These are phyloP conservation scores for Vireo griseus DNA, from an alignment of 2,797 vertebrate genomes.

Conservation along the genomic window DNA sequence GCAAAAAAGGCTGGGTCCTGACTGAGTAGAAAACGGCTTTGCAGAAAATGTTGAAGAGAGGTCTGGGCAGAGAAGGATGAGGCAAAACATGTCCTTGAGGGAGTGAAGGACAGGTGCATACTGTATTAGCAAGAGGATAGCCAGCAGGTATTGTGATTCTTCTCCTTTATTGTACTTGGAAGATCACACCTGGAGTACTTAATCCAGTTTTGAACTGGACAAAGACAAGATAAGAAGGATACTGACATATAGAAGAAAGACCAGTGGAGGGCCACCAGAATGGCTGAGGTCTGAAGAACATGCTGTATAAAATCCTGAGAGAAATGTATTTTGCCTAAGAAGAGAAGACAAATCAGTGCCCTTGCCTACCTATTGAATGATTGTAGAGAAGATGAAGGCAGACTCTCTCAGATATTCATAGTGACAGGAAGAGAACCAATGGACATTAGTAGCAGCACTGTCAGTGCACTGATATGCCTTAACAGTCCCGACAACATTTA, in stretches of 20 bases:
- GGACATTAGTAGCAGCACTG: neutral
- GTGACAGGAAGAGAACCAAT: neutral
- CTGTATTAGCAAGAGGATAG: neutral
- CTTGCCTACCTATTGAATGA: neutral
- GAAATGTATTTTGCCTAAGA: neutral
- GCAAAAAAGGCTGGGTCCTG: neutral
- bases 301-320: neutral
- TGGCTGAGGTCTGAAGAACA: neutral
- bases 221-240: neutral
- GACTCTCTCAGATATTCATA: neutral
- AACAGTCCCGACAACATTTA: neutral
- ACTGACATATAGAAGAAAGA: neutral
- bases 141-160: neutral
- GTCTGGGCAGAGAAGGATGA: neutral
- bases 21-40: neutral
- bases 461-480: neutral
- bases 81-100: neutral
- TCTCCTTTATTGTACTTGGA: neutral
- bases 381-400: neutral
- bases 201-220: neutral
- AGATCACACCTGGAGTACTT: neutral
- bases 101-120: neutral
- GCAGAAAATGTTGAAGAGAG: neutral
- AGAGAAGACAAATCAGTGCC: neutral
- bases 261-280: neutral